Percentiles rank a stretch among this genome's conserved stretches.
Conservation (phyloP, 2,888 invertebrate genomes). For the Nomada ferruginata region DNA sequence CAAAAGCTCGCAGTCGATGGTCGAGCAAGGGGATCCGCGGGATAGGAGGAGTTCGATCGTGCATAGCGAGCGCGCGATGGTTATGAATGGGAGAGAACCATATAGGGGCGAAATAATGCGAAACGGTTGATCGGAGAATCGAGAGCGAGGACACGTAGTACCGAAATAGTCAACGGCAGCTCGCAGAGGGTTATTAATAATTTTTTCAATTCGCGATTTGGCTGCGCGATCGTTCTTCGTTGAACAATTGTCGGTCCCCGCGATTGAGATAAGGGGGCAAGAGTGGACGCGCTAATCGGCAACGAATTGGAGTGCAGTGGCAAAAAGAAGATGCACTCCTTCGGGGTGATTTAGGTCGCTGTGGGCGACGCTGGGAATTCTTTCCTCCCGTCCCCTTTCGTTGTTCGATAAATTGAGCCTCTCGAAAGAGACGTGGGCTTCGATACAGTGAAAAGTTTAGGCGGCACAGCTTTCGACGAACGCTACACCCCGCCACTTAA, state of each 20-base stretch:
- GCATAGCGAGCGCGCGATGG: background rate
- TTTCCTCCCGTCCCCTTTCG: background rate
- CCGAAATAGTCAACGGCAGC: conserved; percentile 36
- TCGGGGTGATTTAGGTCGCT: too few relatives aligned
- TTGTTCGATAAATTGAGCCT: background rate
- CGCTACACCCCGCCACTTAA: background rate
- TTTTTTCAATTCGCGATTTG: conserved; percentile 6
- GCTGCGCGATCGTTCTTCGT: background rate
- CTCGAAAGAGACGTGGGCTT: background rate
- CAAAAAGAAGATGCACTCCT: too few relatives aligned
- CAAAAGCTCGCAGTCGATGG: too few relatives aligned
- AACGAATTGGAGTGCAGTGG: too few relatives aligned
- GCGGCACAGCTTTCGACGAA: background rate
- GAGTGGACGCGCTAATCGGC: too few relatives aligned
- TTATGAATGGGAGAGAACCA: background rate
- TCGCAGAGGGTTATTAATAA: conserved; percentile 26
- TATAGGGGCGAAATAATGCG: background rate
- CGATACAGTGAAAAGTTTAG: background rate
- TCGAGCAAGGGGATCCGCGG: too few relatives aligned
- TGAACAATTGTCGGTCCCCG: background rate
- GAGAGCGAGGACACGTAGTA: conserved; percentile 34
- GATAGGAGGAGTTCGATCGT: background rate
- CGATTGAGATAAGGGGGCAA: too few relatives aligned
- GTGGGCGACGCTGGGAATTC: background rate
- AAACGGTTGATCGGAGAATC: conserved; percentile 12